Evolutionary conservation across 2,113 vertebrate species (phyloP).

Genomic region (Alces alces): DNA sequence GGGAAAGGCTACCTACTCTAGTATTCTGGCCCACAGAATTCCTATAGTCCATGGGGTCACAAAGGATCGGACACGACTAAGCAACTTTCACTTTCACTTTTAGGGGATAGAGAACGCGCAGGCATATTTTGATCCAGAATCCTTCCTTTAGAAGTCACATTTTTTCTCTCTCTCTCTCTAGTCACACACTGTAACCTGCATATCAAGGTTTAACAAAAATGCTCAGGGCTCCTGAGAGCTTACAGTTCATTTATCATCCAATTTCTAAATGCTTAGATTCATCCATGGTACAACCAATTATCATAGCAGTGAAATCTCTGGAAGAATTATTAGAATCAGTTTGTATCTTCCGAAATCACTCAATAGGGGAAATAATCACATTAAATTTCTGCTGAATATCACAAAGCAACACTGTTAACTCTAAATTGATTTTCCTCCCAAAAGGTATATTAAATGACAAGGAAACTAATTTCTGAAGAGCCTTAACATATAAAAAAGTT

Average conservation of each 20-base stretch:
- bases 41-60: background rate
- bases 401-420: background rate
- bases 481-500: background rate
- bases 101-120: background rate
- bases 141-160: background rate
- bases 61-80: accelerated
- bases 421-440: no score
- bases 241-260: background rate
- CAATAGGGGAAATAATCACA: background rate
- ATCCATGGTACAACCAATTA: background rate
- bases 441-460: background rate
- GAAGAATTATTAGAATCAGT: background rate
- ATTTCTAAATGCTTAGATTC: background rate
- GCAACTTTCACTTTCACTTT: background rate
- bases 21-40: background rate
- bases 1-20: background rate
- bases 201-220: background rate
- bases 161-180: background rate
- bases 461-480: background rate
- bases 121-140: background rate
- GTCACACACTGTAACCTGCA: background rate
- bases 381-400: background rate
- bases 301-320: background rate
- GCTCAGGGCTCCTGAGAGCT: background rate
- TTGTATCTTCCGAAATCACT: background rate